Conservation (phyloP, 1,140 invertebrate species). For the Dermatophagoides farinae region DNA sequence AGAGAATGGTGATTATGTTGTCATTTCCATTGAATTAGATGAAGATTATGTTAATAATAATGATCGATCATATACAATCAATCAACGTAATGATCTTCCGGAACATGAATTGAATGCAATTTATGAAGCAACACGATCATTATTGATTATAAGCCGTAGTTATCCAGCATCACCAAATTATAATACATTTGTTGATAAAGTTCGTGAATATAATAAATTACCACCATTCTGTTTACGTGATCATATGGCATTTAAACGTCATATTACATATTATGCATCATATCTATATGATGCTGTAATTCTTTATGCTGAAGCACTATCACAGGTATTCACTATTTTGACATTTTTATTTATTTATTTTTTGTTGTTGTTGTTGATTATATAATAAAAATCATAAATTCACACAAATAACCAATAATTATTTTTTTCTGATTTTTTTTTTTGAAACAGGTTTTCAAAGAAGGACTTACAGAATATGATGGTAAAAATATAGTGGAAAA, state of each 20-base stretch:
- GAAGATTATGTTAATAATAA: constrained; percentile 54
- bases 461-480: constrained; percentile 22
- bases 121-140: constrained; percentile 38
- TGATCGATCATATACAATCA: constrained; percentile 51
- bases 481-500: constrained; percentile 27
- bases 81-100: constrained; percentile 21
- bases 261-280: constrained; percentile 76
- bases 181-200: constrained; percentile 45
- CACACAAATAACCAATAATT: too few species aligned
- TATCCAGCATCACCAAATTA: constrained; percentile 48
- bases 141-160: constrained; percentile 62
- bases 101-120: constrained; percentile 17
- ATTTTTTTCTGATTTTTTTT: not conserved
- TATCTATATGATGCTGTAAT: constrained; percentile 88
- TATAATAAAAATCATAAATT: not conserved
- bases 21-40: constrained; percentile 71
- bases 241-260: constrained; percentile 25
- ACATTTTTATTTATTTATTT: not conserved
- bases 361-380: not conserved
- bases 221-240: constrained; percentile 51
- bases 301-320: constrained; percentile 65
- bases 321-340: too few species aligned
- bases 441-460: constrained; percentile 30
- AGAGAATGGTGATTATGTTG: constrained; percentile 75
- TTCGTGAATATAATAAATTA: constrained; percentile 47